Conservation (phyloP, 2,797 vertebrate genomes). For the Enteromius fasciolatus region DNA sequence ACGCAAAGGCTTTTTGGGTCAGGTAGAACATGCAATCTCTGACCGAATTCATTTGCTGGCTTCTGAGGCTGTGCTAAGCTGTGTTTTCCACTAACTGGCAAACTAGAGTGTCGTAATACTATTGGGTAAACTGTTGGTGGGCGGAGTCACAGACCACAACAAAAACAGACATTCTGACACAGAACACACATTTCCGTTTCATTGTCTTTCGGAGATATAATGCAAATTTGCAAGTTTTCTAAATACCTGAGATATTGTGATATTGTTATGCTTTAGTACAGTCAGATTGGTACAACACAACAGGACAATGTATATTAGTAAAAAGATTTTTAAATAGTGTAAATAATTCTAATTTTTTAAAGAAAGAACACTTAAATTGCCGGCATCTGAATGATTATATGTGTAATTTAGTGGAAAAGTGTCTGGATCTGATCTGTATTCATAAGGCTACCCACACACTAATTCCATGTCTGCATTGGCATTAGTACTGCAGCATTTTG, state of each 20-base stretch:
- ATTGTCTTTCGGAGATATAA: neutral
- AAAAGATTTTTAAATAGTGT: neutral
- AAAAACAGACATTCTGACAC: neutral
- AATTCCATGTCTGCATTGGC: constrained; percentile 45
- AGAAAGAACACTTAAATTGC: neutral
- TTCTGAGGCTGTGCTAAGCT: neutral
- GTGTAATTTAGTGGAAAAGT: neutral
- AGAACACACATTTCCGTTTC: neutral
- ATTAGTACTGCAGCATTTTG: constrained; percentile 7
- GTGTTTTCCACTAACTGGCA: neutral
- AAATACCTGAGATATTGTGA: neutral
- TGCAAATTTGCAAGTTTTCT: neutral
- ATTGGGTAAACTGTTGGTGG: neutral
- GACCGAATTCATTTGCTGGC: neutral
- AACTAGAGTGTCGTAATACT: neutral
- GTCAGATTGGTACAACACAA: neutral
- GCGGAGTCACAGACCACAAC: neutral
- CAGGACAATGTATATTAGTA: neutral
- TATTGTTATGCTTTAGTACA: neutral
- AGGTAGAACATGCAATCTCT: neutral
- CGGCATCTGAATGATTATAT: neutral
- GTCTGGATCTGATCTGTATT: constrained; percentile 25
- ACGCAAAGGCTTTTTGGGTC: neutral
- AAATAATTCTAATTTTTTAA: neutral
- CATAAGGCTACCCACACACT: constrained; percentile 33